Base-by-base conservation (phyloP, 2,113 vertebrate species). In the Petroica traversi region DNA sequence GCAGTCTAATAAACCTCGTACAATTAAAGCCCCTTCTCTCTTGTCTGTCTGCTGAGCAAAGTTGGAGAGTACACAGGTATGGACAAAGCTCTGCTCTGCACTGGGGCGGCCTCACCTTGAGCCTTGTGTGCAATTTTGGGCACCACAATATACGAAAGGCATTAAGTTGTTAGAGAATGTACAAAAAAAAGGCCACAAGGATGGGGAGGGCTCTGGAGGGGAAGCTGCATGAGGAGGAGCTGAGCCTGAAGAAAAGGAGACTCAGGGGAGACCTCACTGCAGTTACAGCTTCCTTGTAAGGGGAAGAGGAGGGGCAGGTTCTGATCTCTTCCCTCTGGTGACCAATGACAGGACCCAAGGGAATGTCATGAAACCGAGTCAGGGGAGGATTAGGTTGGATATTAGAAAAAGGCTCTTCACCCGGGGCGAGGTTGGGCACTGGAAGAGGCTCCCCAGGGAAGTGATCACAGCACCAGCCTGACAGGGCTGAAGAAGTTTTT, bases 271-370 rank as follows among this genome's bases (percentile, higher is more conserved):
- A 34, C 4, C 19, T 34, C 46, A 12, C 0, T 34, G 46, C n/a
- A 40, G 29, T 12, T 34, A 1, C 45, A 89, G 5, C 23, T 45
- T 25, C 67, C n/a, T 18, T 2, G 0, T 19, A 38, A 40, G 28
- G 4, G 16, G 29, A 19, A 18, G 52, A 38, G 38, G 12, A 74
- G 24, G 14, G 13, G 6, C 19, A 74, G 38, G 6, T n/a, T 10
- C 38, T 54, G 40, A 13, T 46, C 46, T 34, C 68, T 24, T 2
- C 58, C 38, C 19, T 46, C 13, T 0, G 20, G 17, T 34, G 29
- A 25, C 29, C 29, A 34, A 16, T 2, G 28, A 31, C 28, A 61
- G 34, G 3, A 75, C 9, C 1, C 0, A 0, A 46, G 6, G 24
- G 20, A 46, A 40, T 12, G 58, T 0, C 14, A 0, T 28, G 24